These are phyloP conservation scores for Ardeotis arabs DNA, from an alignment of 2,113 vertebrate species.

Conservation along the genomic window DNA sequence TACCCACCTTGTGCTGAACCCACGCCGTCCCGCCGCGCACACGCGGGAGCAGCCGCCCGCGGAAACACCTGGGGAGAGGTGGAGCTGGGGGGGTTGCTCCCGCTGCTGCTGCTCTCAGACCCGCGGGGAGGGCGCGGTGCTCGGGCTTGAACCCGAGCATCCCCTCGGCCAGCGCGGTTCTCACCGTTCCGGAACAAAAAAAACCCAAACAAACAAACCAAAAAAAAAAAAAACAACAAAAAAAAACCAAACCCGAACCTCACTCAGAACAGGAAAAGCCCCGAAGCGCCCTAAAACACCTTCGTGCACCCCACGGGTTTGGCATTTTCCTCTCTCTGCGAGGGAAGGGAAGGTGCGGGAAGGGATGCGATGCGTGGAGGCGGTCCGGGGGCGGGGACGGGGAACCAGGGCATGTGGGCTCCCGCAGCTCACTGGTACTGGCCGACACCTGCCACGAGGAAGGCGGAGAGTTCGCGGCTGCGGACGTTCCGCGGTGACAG, in stretches of 20 bases:
- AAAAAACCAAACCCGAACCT: background rate
- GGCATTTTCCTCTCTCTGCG: background rate
- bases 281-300: background rate
- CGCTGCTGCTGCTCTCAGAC: background rate
- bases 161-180: too few relatives aligned
- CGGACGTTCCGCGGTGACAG: background rate
- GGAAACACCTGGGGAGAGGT: background rate
- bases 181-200: background rate
- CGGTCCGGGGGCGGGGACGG: too few relatives aligned
- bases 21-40: accelerated
- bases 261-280: background rate
- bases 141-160: background rate
- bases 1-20: too few relatives aligned
- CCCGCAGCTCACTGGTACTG: too few relatives aligned
- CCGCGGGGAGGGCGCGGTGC: background rate
- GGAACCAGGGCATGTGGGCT: accelerated
- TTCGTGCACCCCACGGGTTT: background rate
- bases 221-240: too few relatives aligned
- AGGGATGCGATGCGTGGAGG: too few relatives aligned
- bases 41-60: background rate
- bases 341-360: too few relatives aligned
- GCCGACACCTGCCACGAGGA: background rate
- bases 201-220: too few relatives aligned
- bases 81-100: background rate
- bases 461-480: accelerated